Evolutionary conservation across 2,888 invertebrate species (phyloP), one percentile per base, ranked within the genome.

Genomic region (Yponomeuta sedellus): DNA sequence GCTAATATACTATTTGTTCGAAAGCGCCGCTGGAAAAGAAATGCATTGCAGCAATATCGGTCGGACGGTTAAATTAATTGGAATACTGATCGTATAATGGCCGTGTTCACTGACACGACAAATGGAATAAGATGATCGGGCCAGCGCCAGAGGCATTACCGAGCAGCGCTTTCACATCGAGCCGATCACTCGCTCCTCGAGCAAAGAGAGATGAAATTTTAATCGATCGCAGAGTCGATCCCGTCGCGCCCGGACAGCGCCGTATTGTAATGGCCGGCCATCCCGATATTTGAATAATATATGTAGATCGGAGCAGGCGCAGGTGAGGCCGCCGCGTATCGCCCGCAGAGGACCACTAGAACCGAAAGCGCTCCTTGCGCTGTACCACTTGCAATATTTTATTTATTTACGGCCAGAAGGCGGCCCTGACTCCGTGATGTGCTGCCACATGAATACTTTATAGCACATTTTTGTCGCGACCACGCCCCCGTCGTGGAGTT

Each of bases 121-220:
- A 79, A 85, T 83, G 82, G 80, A 81, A 85, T 86, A 80, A 77
- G 79, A 80, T 79, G 73, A 77, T 73, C 75, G 74, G 72, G 75
- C 72, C 75, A 77, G 63, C 63, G 80, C 75, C 79, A 76, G 72
- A 73, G 74, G 79, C 78, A 83, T 83, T 83, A 87, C 44, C 16
- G 44, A 52, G 80, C 78, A 76, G 77, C 73, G 56, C 25, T 57
- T 28, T 76, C 75, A 77, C 77, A 87, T 85, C 83, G 87, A 86
- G 87, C 85, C 77, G 81, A 78, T 84, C 83, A 84, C 83, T 80
- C 78, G 79, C 80, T 76, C 79, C 72, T 75, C 77, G 81, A 82
- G 88, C 88, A 86, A 86, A 85, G 85, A 83, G 85, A 80, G 79
- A 87, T 90, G 88, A 90, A 90, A 88, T 84, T 90, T 89, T 90